Evolutionary conservation across 2,888 invertebrate genomes (phyloP).

Genomic region (Lacanobia wlatinum): DNA sequence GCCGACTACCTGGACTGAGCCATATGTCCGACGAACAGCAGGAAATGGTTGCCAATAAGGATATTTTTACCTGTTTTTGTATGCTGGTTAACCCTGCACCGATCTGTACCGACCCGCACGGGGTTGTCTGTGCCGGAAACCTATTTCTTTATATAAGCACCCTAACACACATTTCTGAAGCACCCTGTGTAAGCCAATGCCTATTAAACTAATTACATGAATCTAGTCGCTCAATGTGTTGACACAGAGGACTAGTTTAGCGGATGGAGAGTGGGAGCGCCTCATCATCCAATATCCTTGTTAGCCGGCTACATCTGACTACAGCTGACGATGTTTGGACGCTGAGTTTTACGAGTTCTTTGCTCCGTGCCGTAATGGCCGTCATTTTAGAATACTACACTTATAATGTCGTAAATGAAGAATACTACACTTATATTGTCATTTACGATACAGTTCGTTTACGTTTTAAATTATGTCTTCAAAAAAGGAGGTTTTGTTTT

Average conservation of each 20-base stretch:
- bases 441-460: background rate
- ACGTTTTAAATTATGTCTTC: background rate
- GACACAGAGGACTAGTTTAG: conserved; percentile 53
- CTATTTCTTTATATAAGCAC: too few species aligned
- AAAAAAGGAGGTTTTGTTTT: background rate
- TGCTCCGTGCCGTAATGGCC: conserved; percentile 54
- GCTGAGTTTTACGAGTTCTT: conserved; percentile 64
- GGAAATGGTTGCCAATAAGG: too few species aligned
- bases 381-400: conserved; percentile 10
- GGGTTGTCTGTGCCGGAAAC: too few species aligned
- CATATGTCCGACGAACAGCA: too few species aligned
- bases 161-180: too few species aligned
- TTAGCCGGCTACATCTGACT: conserved; percentile 70
- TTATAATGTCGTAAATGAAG: background rate
- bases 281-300: conserved; percentile 84
- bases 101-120: too few species aligned
- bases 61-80: too few species aligned
- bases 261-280: conserved; percentile 70
- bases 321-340: conserved; percentile 51
- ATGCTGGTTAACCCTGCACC: too few species aligned
- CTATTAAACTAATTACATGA: conserved; percentile 34
- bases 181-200: too few species aligned
- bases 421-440: background rate
- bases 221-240: conserved; percentile 36
- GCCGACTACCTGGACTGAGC: too few species aligned